A percentile compares a stretch with the other conserved stretches of the same genome.
Evolutionary conservation across 2,113 vertebrate genomes (phyloP).

Genomic region (Cebidichthys violaceus): DNA sequence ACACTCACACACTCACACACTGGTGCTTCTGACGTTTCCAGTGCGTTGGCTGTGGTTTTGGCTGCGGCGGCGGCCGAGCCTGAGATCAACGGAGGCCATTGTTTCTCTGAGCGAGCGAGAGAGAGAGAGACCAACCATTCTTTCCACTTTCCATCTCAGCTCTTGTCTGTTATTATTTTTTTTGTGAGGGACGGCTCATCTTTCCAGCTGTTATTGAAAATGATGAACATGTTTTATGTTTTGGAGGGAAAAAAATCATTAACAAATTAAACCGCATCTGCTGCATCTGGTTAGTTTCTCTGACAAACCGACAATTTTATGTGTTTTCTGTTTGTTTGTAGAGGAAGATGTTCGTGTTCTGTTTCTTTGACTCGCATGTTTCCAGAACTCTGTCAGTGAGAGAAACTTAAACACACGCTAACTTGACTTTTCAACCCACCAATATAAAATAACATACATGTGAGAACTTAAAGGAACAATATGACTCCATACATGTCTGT

Average conservation of each 20-base stretch:
- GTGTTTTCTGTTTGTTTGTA: neutral
- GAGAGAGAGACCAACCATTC: slow-evolving; percentile 45
- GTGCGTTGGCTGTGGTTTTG: slow-evolving; percentile 69
- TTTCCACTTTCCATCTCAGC: slow-evolving; percentile 69
- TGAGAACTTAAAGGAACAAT: neutral
- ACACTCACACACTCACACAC: neutral
- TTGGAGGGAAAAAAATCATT: neutral
- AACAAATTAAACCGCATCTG: neutral
- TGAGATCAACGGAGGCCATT: slow-evolving; percentile 69
- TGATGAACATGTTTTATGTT: slow-evolving; percentile 9
- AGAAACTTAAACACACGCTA: neutral
- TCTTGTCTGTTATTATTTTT: slow-evolving; percentile 40
- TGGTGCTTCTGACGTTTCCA: slow-evolving; percentile 51
- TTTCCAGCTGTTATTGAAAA: slow-evolving; percentile 34
- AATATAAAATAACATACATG: no score
- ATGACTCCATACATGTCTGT: neutral
- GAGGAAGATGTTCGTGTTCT: no score
- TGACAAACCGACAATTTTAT: neutral
- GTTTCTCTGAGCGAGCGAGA: slow-evolving; percentile 40
- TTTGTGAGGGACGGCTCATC: slow-evolving; percentile 28
- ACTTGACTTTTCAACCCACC: no score
- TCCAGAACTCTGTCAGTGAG: neutral
- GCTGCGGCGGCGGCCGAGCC: slow-evolving; percentile 28
- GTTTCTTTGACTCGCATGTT: neutral
- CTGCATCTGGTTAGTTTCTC: neutral